These are phyloP conservation scores for Macrophya alboannulata DNA, from an alignment of 2,888 invertebrate genomes.

Conservation along the genomic window DNA sequence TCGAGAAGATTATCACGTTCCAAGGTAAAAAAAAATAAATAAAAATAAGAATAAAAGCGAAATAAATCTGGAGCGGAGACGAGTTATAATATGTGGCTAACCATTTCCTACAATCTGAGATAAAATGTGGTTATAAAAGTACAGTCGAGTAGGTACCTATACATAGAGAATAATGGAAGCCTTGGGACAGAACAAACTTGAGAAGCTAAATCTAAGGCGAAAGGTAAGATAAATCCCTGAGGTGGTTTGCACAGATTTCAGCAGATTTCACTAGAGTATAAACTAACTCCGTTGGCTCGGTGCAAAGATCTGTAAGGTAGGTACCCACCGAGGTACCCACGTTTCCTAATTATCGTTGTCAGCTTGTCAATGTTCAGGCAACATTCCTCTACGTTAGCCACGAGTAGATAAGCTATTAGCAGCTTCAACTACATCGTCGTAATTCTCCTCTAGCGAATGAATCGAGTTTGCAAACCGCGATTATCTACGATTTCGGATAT, in stretches of 20 bases:
- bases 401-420: neutral
- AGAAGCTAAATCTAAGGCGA: constrained; percentile 20
- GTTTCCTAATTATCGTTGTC: neutral
- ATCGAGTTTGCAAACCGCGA: neutral
- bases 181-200: constrained; percentile 38
- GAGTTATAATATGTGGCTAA: neutral
- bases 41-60: neutral
- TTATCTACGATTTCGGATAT: neutral
- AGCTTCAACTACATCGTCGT: neutral
- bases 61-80: neutral
- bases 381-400: neutral
- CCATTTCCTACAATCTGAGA: constrained; percentile 31
- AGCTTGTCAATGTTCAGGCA: constrained; percentile 1
- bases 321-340: neutral
- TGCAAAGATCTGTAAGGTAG: neutral
- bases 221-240: constrained; percentile 21
- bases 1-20: neutral
- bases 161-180: constrained; percentile 46
- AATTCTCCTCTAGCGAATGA: neutral
- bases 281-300: neutral
- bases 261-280: neutral
- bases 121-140: constrained; percentile 13
- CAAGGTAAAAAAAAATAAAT: no score
- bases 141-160: constrained; percentile 15
- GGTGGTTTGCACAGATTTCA: constrained; percentile 33